Evolutionary conservation across 37 sponge, comb jelly and placozoan genomes (phyloP), one percentile per base, ranked within the genome.

Genomic region (Cladorhizidae sp.): DNA sequence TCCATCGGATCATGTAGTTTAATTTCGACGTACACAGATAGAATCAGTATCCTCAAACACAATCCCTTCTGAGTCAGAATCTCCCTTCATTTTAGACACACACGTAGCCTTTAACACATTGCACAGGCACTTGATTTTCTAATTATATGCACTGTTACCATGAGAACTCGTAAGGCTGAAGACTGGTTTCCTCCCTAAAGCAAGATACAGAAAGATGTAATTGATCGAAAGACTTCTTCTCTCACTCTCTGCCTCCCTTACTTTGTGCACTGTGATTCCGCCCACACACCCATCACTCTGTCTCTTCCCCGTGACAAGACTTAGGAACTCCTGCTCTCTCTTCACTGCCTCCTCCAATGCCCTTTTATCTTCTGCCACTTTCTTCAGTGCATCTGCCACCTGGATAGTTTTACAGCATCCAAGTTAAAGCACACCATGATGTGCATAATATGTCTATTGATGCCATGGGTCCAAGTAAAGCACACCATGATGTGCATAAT

Each of bases 261-360:
- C 64, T 26, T 17, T 9, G 9, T 64, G 64, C 29, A 9, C 9
- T 64, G 9, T n/a, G 29, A 23, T 11, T 36, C 7, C 11, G 43
- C 32, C 14, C 70, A 22, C 55, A 26, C 70, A 70, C 54, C 11
- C 14, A 15, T 51, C 52, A 43, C 51, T 25, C 63, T 39, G 58
- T 37, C 29, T 73, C 56, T 85, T 83, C 40, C 91, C 91, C n/a
- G 91, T 91, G 83, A 91, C 86, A 32, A 91, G 83, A 3, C 79
- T 76, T 32, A 91, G 50, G 61, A 81, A 86, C 37, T 91, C 91
- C 42, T 91, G 79, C 42, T 87, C 92, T 23, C 83, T 79, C 32
- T 86, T 82, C 67, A 87, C 84, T 33, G 92, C 92, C 72, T 91
- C 82, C 23, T 86, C 84, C 36, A 86, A 42, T 1, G 88, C 87